These are phyloP conservation scores for Parotia lawesii DNA, from an alignment of 2,113 vertebrate species.

Conservation along the genomic window DNA sequence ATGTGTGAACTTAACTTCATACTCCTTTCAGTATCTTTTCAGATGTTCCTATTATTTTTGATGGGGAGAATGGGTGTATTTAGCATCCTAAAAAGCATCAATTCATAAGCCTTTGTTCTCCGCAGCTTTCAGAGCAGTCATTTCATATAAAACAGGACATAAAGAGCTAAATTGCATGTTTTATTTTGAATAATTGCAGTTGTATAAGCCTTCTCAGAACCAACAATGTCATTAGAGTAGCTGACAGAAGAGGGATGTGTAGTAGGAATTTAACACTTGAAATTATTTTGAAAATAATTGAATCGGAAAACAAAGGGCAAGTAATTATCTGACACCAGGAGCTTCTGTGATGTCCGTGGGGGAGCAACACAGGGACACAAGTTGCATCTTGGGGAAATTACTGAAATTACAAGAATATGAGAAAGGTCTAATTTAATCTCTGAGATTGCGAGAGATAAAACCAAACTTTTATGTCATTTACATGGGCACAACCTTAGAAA, in stretches of 20 bases:
- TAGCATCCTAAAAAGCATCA: background rate
- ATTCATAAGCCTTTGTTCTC: background rate
- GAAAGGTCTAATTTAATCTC: background rate
- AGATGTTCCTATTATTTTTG: background rate
- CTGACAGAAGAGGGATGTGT: background rate
- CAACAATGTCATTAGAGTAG: background rate
- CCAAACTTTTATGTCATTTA: background rate
- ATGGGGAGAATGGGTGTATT: background rate
- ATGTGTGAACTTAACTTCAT: background rate
- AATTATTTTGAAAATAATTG: background rate
- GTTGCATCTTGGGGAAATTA: background rate
- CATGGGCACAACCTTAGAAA: background rate
- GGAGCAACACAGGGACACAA: background rate
- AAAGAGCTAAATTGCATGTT: background rate
- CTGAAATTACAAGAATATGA: background rate
- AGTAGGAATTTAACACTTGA: background rate
- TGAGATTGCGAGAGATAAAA: background rate
- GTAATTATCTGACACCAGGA: background rate
- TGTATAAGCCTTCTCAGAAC: background rate
- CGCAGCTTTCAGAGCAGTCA: background rate
- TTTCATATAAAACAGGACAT: background rate
- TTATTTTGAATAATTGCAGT: background rate
- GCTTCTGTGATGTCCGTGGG: background rate
- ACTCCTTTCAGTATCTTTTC: background rate
- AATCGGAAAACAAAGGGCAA: background rate